Evolutionary conservation across 2,113 vertebrate species (phyloP).

Genomic region (Hypocryptadius cinnamomeus): DNA sequence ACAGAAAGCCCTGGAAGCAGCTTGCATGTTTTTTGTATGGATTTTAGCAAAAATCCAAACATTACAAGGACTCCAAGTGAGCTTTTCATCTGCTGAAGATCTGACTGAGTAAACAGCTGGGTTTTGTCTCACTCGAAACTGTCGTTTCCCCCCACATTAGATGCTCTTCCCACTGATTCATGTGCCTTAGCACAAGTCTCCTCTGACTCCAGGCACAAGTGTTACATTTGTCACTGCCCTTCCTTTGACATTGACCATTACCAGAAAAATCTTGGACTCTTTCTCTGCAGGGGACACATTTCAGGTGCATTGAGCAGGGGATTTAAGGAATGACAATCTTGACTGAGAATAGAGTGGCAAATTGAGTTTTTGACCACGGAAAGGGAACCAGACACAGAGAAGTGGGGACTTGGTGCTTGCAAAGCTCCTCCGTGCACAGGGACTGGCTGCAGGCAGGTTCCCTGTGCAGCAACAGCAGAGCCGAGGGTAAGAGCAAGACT

Average conservation of each 20-base stretch:
- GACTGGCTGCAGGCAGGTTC: not conserved
- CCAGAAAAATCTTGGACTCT: not conserved
- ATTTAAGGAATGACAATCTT: not conserved
- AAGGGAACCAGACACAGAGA: not conserved
- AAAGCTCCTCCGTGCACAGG: not conserved
- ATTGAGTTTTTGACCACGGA: not conserved
- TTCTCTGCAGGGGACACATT: not conserved
- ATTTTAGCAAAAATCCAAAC: not conserved
- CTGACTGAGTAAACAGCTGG: not conserved
- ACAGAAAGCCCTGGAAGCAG: not conserved
- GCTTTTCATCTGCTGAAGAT: not conserved
- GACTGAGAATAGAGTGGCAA: not conserved
- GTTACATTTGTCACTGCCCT: not conserved
- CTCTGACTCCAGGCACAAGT: not conserved
- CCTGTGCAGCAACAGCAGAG: not conserved
- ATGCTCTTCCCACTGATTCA: not conserved
- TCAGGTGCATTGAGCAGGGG: not conserved
- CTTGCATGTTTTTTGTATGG: not conserved
- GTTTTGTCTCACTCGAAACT: not conserved
- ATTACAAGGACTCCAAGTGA: not conserved
- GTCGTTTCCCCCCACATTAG: not conserved
- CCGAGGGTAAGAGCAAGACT: not conserved
- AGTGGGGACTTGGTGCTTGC: not conserved
- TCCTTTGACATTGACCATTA: accelerated
- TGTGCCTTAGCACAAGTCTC: not conserved